Evolutionary conservation across 2,113 vertebrate species (phyloP).

Genomic region (Haplochromis burtoni): DNA sequence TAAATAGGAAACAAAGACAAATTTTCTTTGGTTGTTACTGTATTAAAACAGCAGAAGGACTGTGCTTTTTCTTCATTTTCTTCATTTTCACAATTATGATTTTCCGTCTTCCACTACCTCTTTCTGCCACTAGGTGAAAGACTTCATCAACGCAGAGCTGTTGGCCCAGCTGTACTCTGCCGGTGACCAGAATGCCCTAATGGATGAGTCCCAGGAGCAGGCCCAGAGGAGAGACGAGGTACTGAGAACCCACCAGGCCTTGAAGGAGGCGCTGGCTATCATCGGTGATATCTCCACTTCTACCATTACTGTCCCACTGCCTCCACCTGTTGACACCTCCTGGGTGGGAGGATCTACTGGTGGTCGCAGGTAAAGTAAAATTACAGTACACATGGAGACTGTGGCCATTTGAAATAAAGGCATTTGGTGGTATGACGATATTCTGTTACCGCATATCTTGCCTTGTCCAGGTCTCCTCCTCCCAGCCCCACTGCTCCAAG

Average conservation of each 20-base stretch:
- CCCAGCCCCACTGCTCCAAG: slow-evolving; percentile 78
- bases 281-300: slow-evolving; percentile 88
- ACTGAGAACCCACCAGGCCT: slow-evolving; percentile 83
- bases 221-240: slow-evolving; percentile 86
- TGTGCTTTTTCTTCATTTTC: neutral
- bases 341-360: slow-evolving; percentile 67
- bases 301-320: slow-evolving; percentile 82
- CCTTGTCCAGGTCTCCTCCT: slow-evolving; percentile 79
- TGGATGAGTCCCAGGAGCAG: slow-evolving; percentile 94
- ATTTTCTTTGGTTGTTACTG: neutral
- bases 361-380: slow-evolving; percentile 38
- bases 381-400: neutral
- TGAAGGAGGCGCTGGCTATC: slow-evolving; percentile 85
- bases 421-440: neutral
- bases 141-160: slow-evolving; percentile 94
- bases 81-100: neutral
- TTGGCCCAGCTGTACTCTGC: slow-evolving; percentile 91
- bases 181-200: slow-evolving; percentile 88
- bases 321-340: slow-evolving; percentile 87
- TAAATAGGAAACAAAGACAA: neutral
- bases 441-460: neutral
- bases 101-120: neutral
- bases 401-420: neutral
- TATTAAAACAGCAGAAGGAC: neutral
- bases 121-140: slow-evolving; percentile 79